phyloP scores from a whole-genome alignment of 2,113 vertebrate species.

The Chloroceryle aenea region DNA sequence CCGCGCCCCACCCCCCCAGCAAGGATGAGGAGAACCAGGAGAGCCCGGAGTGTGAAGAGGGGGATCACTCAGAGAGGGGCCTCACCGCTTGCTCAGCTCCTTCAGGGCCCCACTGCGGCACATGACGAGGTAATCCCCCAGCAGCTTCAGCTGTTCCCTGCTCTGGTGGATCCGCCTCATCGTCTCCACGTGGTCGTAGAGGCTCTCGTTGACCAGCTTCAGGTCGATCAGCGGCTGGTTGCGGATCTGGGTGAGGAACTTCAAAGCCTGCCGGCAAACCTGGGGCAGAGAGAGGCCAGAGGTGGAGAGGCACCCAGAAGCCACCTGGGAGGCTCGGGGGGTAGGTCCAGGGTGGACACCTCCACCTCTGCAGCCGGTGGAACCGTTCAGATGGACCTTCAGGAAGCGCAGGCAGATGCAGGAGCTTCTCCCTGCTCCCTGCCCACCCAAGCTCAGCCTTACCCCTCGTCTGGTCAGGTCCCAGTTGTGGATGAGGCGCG shows the following conservation, averaged over 20 bases:
- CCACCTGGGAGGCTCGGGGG: accelerated
- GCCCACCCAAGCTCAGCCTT: not conserved
- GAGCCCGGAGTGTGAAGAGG: not conserved
- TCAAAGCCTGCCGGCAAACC: constrained; percentile 86
- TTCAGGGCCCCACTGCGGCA: constrained; percentile 90
- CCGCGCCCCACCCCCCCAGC: accelerated
- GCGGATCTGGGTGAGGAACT: constrained; percentile 83
- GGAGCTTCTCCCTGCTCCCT: not conserved
- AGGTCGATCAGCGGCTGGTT: constrained; percentile 90
- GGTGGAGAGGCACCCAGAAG: no score
- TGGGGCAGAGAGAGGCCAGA: constrained; percentile 26
- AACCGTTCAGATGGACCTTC: not conserved
- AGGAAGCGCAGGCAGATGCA: not conserved
- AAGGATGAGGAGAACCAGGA: not conserved
- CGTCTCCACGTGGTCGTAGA: constrained; percentile 83
- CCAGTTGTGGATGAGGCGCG: constrained; percentile 97
- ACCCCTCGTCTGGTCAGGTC: constrained; percentile 86
- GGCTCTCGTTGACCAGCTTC: constrained; percentile 84
- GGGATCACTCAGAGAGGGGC: not conserved
- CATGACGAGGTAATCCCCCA: constrained; percentile 89
- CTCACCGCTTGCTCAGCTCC: constrained; percentile 80
- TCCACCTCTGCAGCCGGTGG: not conserved
- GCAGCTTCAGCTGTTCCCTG: constrained; percentile 88
- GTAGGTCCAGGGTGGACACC: not conserved
- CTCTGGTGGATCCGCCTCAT: constrained; percentile 79